These are phyloP conservation scores for Nemotelus pantherinus DNA, from an alignment of 2,888 invertebrate genomes.

Conservation along the genomic window DNA sequence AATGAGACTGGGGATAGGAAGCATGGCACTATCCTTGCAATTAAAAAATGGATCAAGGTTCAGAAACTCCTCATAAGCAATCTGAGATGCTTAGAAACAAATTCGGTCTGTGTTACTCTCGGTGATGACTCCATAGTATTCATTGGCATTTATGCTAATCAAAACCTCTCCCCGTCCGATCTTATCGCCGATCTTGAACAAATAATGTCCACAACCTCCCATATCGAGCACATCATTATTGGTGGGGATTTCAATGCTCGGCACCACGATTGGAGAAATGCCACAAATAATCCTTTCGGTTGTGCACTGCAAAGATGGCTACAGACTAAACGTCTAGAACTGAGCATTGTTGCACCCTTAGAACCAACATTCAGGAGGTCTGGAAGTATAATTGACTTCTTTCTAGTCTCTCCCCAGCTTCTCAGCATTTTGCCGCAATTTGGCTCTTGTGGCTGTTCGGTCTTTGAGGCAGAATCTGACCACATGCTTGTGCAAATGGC, in stretches of 20 bases:
- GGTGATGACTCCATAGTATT: background rate
- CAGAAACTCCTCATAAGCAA: background rate
- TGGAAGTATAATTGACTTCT: too few species aligned
- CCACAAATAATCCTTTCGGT: background rate
- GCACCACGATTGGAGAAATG: background rate
- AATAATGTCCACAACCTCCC: background rate
- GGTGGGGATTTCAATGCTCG: background rate
- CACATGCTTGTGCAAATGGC: too few species aligned
- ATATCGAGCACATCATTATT: background rate
- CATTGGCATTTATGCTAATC: background rate
- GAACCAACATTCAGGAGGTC: background rate
- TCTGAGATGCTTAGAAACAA: too few species aligned
- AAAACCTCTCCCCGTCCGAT: background rate
- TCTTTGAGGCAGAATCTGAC: too few species aligned
- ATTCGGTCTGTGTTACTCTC: background rate
- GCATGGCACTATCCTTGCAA: too few species aligned
- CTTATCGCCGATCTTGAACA: background rate
- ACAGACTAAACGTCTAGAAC: background rate
- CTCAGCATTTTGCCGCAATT: too few species aligned
- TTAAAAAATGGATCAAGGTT: background rate
- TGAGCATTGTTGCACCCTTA: background rate
- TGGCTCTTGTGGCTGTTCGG: too few species aligned
- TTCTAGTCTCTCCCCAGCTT: too few species aligned
- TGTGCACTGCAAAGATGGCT: background rate
- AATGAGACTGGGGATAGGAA: background rate